Conservation (phyloP, 2,888 invertebrate species). For the Leucoma salicis region DNA sequence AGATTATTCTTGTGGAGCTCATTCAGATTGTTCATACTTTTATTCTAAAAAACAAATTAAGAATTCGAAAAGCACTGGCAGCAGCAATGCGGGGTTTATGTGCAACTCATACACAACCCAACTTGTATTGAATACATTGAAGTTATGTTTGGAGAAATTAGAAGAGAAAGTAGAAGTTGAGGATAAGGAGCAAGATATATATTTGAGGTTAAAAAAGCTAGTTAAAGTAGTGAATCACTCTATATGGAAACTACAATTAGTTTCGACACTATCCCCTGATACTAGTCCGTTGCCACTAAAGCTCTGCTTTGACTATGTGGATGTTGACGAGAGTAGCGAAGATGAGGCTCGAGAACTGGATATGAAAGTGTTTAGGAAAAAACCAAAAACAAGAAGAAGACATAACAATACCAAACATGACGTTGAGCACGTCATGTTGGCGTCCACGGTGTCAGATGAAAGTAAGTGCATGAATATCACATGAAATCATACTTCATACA, state of each 20-base stretch:
- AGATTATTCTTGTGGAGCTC: slow-evolving; percentile 67
- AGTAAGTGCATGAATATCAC: slow-evolving; percentile 38
- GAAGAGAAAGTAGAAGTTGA: slow-evolving; percentile 54
- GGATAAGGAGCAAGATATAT: slow-evolving; percentile 46
- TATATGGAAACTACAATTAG: slow-evolving; percentile 87
- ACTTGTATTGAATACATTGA: slow-evolving; percentile 81
- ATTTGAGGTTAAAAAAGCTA: slow-evolving; percentile 54
- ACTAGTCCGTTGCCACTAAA: slow-evolving; percentile 66
- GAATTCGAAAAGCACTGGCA: slow-evolving; percentile 45
- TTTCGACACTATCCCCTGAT: slow-evolving; percentile 80
- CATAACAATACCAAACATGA: slow-evolving; percentile 64
- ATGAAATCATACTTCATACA: not conserved
- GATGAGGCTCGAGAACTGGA: slow-evolving; percentile 68
- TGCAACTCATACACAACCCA: slow-evolving; percentile 83
- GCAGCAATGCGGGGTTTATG: slow-evolving; percentile 74
- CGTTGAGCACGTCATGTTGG: slow-evolving; percentile 59
- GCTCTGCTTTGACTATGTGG: slow-evolving; percentile 71
- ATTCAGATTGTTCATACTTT: slow-evolving; percentile 76
- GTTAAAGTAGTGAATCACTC: slow-evolving; percentile 84
- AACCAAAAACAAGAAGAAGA: slow-evolving; percentile 60
- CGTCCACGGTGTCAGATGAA: slow-evolving; percentile 67
- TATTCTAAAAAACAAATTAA: slow-evolving; percentile 67
- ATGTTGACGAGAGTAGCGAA: slow-evolving; percentile 72
- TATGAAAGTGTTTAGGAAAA: slow-evolving; percentile 56
- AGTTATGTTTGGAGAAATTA: slow-evolving; percentile 76